Conservation (phyloP, 2,888 invertebrate genomes). For the Galerucella calmariensis region DNA sequence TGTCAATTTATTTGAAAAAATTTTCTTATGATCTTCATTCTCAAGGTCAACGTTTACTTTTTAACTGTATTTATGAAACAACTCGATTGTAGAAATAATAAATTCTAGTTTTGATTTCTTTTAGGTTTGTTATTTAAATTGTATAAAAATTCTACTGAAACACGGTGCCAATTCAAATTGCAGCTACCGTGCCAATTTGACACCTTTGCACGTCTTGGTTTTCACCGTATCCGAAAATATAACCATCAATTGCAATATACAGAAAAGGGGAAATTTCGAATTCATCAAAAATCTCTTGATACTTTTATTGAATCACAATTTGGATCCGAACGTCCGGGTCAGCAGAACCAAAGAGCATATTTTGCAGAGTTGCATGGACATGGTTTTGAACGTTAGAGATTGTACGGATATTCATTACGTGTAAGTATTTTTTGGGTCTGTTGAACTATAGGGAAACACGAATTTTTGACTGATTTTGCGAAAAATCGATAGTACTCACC, state of each 20-base stretch:
- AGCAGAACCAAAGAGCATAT: slow-evolving; percentile 75
- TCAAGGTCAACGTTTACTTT: not conserved
- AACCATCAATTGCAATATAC: slow-evolving; percentile 74
- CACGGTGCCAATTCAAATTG: slow-evolving; percentile 81
- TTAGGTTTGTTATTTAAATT: slow-evolving; percentile 77
- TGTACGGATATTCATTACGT: slow-evolving; percentile 76
- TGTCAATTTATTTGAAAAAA: not conserved
- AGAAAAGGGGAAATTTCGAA: slow-evolving; percentile 75
- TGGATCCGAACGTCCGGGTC: slow-evolving; percentile 73
- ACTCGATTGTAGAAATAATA: too few relatives aligned
- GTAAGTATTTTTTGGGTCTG: slow-evolving; percentile 26
- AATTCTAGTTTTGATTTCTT: not conserved
- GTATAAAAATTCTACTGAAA: slow-evolving; percentile 75
- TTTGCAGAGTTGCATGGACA: slow-evolving; percentile 75
- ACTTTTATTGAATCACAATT: slow-evolving; percentile 73
- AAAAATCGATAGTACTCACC: too few relatives aligned
- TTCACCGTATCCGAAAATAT: slow-evolving; percentile 79
- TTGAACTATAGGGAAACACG: too few relatives aligned
- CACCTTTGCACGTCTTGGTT: slow-evolving; percentile 76
- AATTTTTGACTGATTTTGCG: too few relatives aligned
- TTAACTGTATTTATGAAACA: too few relatives aligned
- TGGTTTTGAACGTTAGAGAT: slow-evolving; percentile 76
- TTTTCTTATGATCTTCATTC: not conserved
- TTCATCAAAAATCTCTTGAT: slow-evolving; percentile 77
- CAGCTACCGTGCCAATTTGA: slow-evolving; percentile 74